Evolutionary conservation across 2,113 vertebrate species (phyloP).

Genomic region (Aptenodytes forsteri): DNA sequence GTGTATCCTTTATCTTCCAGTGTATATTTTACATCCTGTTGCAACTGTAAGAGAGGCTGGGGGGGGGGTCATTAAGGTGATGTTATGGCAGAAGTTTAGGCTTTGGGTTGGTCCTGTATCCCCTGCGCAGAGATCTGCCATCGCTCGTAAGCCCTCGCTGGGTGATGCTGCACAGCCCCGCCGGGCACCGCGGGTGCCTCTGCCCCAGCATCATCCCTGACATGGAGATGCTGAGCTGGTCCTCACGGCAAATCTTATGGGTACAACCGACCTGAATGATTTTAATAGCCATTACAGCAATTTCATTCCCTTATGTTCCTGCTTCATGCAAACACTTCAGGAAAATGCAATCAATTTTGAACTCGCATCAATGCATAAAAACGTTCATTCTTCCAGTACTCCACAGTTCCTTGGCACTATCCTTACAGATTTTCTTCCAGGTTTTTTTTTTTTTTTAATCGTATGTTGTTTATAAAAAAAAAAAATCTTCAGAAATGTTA

Average conservation of each 20-base stretch:
- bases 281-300: neutral
- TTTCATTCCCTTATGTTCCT: neutral
- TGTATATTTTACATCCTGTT: neutral
- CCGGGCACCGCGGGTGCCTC: neutral
- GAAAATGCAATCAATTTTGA: neutral
- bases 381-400: neutral
- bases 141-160: rapidly evolving
- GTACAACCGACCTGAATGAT: neutral
- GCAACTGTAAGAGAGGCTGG: neutral
- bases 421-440: neutral
- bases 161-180: rapidly evolving
- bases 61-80: neutral
- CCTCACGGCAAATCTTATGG: rapidly evolving
- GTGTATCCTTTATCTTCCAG: rapidly evolving
- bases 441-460: neutral
- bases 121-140: neutral
- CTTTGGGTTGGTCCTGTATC: neutral
- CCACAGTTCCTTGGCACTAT: neutral
- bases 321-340: neutral
- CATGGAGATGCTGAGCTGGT: neutral
- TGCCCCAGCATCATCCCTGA: neutral
- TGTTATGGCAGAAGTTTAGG: neutral
- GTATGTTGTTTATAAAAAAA: neutral
- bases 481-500: neutral
- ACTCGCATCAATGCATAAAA: neutral